A percentile compares a stretch with the other conserved stretches of the same genome.
Evolutionary conservation across 2,888 invertebrate species (phyloP).

Genomic region (Venustoraphidia nigricollis): DNA sequence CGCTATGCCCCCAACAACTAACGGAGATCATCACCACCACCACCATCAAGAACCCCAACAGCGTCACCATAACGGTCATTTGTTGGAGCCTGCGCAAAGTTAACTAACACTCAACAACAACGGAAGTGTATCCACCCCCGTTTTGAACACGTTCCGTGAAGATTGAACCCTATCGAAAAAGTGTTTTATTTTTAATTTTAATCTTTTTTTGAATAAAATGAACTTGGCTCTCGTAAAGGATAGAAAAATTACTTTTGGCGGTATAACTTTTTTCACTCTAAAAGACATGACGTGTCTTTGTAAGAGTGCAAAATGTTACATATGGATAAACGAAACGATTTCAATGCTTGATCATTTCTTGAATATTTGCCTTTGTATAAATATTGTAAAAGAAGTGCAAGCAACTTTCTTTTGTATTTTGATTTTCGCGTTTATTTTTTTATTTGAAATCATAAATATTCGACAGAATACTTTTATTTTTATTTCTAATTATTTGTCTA

Average conservation of each 20-base stretch:
- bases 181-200: no score
- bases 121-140: not conserved
- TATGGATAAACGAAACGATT: not conserved
- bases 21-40: no score
- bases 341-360: not conserved
- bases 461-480: not conserved
- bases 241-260: no score
- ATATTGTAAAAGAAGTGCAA: not conserved
- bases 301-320: no score
- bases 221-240: no score
- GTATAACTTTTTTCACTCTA: no score
- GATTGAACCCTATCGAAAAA: not conserved
- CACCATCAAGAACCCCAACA: not conserved
- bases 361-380: not conserved
- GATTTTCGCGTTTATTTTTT: not conserved
- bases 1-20: not conserved
- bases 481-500: not conserved
- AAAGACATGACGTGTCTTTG: no score
- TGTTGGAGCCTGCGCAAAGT: conserved; percentile 3
- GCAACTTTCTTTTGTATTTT: not conserved
- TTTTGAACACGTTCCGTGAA: not conserved
- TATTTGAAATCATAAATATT: not conserved
- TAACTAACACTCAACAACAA: not conserved
- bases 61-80: not conserved
- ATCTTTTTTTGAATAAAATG: no score